Conservation (phyloP, 2,797 vertebrate genomes). For the Ciconia nigra region DNA sequence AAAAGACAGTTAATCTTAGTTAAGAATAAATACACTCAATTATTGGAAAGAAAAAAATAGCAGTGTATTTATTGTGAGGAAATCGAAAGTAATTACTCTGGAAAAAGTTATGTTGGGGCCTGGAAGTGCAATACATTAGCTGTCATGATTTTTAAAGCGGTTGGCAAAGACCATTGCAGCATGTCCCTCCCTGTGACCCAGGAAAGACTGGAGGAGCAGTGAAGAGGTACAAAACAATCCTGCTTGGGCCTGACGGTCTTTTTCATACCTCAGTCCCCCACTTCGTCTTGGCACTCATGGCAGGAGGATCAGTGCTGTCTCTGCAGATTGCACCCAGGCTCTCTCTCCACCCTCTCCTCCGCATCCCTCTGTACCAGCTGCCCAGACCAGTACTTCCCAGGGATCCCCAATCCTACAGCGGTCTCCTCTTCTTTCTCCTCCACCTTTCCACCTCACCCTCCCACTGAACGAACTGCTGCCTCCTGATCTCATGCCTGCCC, state of each 20-base stretch:
- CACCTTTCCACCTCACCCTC: neutral
- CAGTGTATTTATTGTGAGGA: slow-evolving; percentile 55
- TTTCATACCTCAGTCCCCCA: neutral
- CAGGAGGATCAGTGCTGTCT: neutral
- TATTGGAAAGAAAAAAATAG: slow-evolving; percentile 53
- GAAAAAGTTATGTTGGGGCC: neutral
- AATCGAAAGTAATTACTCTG: slow-evolving; percentile 64
- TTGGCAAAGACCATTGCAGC: neutral
- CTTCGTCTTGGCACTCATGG: no score
- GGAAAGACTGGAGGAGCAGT: neutral
- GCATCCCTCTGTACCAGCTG: fast-evolving
- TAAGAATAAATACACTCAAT: slow-evolving; percentile 68
- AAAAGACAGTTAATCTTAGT: slow-evolving; percentile 62
- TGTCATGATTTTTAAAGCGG: neutral
- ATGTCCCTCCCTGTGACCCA: fast-evolving
- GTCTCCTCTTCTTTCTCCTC: neutral
- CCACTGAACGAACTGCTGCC: fast-evolving
- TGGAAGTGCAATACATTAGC: neutral
- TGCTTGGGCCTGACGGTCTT: neutral
- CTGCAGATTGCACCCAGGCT: neutral
- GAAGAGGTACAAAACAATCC: fast-evolving
- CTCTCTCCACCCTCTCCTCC: neutral
- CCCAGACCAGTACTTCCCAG: neutral
- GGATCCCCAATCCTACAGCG: neutral
- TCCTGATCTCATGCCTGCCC: neutral